These are phyloP conservation scores for Melanophora roralis DNA, from an alignment of 2,888 invertebrate genomes.

Conservation along the genomic window DNA sequence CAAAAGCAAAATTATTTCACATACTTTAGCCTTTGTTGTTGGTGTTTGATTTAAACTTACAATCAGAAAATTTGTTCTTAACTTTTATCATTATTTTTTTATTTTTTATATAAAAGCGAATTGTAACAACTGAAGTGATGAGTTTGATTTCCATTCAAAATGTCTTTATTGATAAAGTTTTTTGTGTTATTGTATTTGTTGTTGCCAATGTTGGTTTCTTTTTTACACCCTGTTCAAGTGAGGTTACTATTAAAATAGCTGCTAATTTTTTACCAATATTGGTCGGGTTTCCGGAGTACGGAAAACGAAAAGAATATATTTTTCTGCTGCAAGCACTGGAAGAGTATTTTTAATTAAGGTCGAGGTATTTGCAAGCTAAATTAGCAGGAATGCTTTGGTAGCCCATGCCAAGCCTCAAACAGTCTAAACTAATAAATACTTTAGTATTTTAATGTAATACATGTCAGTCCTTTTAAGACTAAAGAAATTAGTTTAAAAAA, in stretches of 20 bases:
- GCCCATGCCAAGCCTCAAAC: too few relatives aligned
- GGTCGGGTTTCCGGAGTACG: not conserved
- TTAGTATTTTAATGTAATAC: too few relatives aligned
- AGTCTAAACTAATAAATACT: too few relatives aligned
- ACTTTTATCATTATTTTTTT: not conserved
- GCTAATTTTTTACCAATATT: not conserved
- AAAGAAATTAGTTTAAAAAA: too few relatives aligned
- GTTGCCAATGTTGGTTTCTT: not conserved
- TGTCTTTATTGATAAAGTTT: conserved; percentile 64
- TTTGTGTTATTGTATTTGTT: not conserved
- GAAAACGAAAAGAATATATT: not conserved
- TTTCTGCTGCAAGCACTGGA: not conserved
- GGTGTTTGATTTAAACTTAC: conserved; percentile 40
- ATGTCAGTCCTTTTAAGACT: too few relatives aligned
- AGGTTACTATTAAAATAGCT: conserved; percentile 1
- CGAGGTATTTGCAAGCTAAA: too few relatives aligned
- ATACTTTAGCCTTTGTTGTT: conserved; percentile 4
- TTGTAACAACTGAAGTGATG: conserved; percentile 70
- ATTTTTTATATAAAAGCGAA: conserved; percentile 36
- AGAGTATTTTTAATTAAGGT: too few relatives aligned
- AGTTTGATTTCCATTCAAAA: conserved; percentile 73
- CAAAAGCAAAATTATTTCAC: not conserved
- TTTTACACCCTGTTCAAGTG: not conserved
- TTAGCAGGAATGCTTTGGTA: too few relatives aligned
- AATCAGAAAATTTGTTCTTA: conserved; percentile 11